Evolutionary conservation across 2,797 vertebrate species (phyloP), one percentile per base, ranked within the genome.

Genomic region (Craterocephalus amniculus): DNA sequence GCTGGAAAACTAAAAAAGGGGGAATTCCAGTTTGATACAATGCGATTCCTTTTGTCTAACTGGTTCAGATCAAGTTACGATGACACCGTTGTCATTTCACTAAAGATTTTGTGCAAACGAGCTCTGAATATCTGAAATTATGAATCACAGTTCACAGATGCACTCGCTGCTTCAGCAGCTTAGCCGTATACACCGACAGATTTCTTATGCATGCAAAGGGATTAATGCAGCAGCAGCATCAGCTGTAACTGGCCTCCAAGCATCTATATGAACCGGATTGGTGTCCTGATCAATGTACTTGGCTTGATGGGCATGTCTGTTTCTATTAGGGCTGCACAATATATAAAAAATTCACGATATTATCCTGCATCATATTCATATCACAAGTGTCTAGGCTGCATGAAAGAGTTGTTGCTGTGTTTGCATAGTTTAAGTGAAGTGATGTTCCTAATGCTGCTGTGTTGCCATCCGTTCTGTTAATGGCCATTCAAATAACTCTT

Each of bases 11-110:
- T 34, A 1, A 12, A 54, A n/a, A n/a, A n/a, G n/a, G 58, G 60
- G 63, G 65, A 73, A 68, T 43, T 61, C 32, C 6, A 27, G 2
- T 49, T 63, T 66, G 32, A 31, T 7, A 32, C 18, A 29, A 26
- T 27, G 58, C 7, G 8, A 9, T 58, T 27, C 54, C 29, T 58
- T 70, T 29, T 45, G 20, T 45, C n/a, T 22, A 22, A 43, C 24
- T 20, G 62, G 4, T 36, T 48, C 7, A 57, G 27, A 6, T 31
- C 32, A 11, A 11, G 6, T 34, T 52, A 26, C 20, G 32, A 38
- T 3, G 5, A n/a, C 0, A 3, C 6, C 38, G 3, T 27, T 4
- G 14, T 48, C 43, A n/a, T 6, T 45, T 45, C 7, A 45, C 20
- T 14, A 27, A 31, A 31, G 14, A 18, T 3, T 31, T 55, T 18